Percentiles rank a stretch among this genome's conserved stretches.
Evolutionary conservation across 2,797 vertebrate species (phyloP).

Genomic region (Oreortyx pictus): DNA sequence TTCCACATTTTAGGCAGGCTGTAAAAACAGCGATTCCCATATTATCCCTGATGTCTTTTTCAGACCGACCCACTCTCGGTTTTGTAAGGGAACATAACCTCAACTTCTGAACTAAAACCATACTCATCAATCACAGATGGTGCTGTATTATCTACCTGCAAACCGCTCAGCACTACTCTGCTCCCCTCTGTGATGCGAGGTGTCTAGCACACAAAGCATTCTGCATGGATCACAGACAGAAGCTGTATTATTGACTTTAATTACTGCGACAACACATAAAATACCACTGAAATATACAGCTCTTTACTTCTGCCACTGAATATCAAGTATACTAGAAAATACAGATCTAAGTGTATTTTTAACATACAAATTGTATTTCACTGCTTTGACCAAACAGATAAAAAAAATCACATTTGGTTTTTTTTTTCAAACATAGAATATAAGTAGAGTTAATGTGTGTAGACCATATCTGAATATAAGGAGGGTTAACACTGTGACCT

Average conservation of each 20-base stretch:
- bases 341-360: neutral
- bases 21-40: neutral
- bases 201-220: neutral
- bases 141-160: neutral
- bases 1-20: neutral
- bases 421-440: fast-evolving
- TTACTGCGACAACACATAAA: neutral
- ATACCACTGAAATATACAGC: neutral
- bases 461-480: fast-evolving
- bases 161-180: too few species aligned
- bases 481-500: neutral
- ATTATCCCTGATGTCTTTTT: neutral
- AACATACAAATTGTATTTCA: neutral
- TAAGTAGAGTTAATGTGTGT: too few species aligned
- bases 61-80: neutral
- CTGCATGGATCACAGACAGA: fast-evolving
- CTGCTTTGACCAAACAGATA: neutral
- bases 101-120: neutral
- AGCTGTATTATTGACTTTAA: neutral
- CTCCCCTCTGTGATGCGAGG: fast-evolving
- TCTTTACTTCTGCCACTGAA: too few species aligned
- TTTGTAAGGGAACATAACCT: neutral
- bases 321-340: neutral
- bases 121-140: neutral
- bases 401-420: neutral